These are phyloP conservation scores for Macrostomum lignano DNA, from an alignment of 1,140 invertebrate genomes.

Conservation along the genomic window DNA sequence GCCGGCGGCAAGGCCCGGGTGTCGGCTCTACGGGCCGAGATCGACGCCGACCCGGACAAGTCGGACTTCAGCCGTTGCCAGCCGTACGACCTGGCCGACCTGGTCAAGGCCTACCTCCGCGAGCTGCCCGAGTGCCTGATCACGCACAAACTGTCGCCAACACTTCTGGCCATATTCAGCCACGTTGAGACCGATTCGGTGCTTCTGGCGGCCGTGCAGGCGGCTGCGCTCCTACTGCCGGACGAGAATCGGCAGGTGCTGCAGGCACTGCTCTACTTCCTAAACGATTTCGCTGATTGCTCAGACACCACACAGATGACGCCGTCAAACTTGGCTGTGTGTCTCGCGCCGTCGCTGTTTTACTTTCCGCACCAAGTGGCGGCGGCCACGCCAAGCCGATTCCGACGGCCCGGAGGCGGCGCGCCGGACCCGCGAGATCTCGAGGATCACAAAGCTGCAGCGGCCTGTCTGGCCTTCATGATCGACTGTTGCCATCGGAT, in stretches of 20 bases:
- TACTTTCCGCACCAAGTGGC: conserved; percentile 28
- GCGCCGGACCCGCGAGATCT: conserved; percentile 59
- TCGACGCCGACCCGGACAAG: conserved; percentile 26
- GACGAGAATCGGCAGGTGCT: conserved; percentile 72
- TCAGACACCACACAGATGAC: conserved; percentile 42
- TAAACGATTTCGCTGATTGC: conserved; percentile 35
- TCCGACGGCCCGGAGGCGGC: conserved; percentile 33
- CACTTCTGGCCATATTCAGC: conserved; percentile 72
- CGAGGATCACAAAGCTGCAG: conserved; percentile 46
- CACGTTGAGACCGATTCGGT: no score
- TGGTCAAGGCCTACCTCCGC: conserved; percentile 76
- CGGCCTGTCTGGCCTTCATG: conserved; percentile 43
- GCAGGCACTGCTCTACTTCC: conserved; percentile 52
- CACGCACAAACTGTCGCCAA: conserved; percentile 72
- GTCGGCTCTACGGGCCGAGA: conserved; percentile 35
- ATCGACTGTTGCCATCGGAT: conserved; percentile 47
- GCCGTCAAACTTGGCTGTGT: conserved; percentile 66
- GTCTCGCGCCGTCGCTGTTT: conserved; percentile 65
- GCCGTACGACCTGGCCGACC: conserved; percentile 70
- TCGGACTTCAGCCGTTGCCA: conserved; percentile 44
- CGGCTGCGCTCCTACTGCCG: conserved; percentile 51
- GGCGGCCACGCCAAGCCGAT: conserved; percentile 20
- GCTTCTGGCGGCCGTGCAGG: conserved; percentile 66
- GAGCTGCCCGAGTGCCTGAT: conserved; percentile 67
- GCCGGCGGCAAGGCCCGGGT: conserved; percentile 42